Evolutionary conservation across 1,140 invertebrate species (phyloP), one percentile per base, ranked within the genome.

Genomic region (Choristoneura fumiferana): DNA sequence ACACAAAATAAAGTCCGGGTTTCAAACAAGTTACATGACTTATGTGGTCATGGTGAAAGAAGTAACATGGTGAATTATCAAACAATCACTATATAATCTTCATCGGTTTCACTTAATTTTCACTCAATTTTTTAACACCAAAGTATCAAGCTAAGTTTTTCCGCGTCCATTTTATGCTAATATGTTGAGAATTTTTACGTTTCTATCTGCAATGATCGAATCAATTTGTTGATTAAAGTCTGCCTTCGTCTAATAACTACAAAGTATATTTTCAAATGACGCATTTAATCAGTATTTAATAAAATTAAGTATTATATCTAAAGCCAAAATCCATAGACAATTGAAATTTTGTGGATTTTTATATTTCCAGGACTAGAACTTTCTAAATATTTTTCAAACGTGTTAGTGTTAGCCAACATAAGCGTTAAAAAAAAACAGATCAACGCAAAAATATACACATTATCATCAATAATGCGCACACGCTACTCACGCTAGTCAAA

Each of bases 121-220:
- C 43, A 29, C n/a, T 49, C 17, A 49, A 49, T 43, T 43, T 18
- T 43, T n/a, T 43, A 18, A 18, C 8, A 18, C 4, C 22, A 22
- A 49, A 33, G 22, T 17, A 8, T 33, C 55, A 40, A 43, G 39
- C 55, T 35, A 57, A 39, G 17, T 58, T 57, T 58, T 49, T 43
- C 52, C 34, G 57, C 57, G 57, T 58, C 57, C 57, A 58, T 58
- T 58, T 35, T 22, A 58, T 1, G 33, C 33, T 10, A 3, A 3
- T 49, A 6, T 6, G n/a, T 1, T 13, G 10, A n/a, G 22, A 4
- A 49, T 22, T 0, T 12, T 29, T 33, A 49, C 43, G 43, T 22
- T 49, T 8, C 3, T 33, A 49, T 18, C n/a, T 12, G 22, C 4
- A 1, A n/a, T 0, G 1, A 12, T n/a, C 12, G 17, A 13, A 8